phyloP scores from a whole-genome alignment of 1,140 invertebrate species.

The Hesperophylax magnus region DNA sequence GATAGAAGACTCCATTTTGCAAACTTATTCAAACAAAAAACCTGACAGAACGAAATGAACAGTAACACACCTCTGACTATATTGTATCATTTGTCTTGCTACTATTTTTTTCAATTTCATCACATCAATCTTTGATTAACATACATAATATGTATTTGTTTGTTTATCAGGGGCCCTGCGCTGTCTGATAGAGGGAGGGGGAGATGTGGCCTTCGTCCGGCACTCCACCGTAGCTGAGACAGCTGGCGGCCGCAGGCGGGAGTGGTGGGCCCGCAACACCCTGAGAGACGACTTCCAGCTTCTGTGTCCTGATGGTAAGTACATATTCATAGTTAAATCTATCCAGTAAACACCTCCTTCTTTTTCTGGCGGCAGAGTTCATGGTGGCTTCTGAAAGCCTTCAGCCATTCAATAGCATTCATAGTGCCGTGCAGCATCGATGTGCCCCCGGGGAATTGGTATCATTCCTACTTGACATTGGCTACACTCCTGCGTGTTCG shows the following conservation, averaged over 20 bases:
- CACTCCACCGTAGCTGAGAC: conserved; percentile 94
- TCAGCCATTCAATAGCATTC: too few relatives aligned
- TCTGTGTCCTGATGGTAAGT: conserved; percentile 90
- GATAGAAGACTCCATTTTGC: too few relatives aligned
- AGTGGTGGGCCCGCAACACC: conserved; percentile 95
- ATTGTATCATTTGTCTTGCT: background rate
- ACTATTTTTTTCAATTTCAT: background rate
- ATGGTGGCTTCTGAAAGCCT: too few relatives aligned
- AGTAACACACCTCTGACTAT: too few relatives aligned
- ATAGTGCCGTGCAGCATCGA: too few relatives aligned
- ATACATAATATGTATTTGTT: background rate
- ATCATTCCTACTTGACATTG: too few relatives aligned
- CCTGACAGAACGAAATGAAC: too few relatives aligned
- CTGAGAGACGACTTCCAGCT: conserved; percentile 94
- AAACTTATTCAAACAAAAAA: too few relatives aligned
- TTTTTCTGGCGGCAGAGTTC: too few relatives aligned
- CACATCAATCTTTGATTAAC: background rate
- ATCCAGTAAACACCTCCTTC: too few relatives aligned
- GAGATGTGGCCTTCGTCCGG: conserved; percentile 95
- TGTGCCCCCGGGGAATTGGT: too few relatives aligned
- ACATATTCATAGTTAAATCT: background rate
- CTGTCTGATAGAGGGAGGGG: conserved; percentile 95
- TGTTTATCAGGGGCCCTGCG: conserved; percentile 83
- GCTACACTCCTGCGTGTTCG: too few relatives aligned
- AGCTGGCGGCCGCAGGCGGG: conserved; percentile 89